These are phyloP conservation scores for Tribolium castaneum DNA, from an alignment of 1,140 invertebrate species.

Conservation along the genomic window DNA sequence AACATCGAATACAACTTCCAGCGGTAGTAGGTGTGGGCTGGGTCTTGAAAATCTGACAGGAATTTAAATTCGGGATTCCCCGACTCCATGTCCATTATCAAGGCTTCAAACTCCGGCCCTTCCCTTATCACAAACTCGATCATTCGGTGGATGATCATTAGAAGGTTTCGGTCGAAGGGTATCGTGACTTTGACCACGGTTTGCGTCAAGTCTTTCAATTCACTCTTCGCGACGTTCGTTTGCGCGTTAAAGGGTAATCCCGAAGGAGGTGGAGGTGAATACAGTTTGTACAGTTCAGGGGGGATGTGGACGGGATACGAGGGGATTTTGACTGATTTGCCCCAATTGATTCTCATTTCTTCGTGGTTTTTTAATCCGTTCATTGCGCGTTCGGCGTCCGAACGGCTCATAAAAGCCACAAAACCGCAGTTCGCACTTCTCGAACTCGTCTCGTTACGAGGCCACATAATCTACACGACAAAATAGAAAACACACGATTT, in stretches of 20 bases:
- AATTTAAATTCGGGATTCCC: constrained; percentile 96
- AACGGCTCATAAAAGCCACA: constrained; percentile 91
- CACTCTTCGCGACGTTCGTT: constrained; percentile 77
- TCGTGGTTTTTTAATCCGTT: constrained; percentile 84
- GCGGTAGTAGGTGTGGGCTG: constrained; percentile 97
- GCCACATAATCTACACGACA: constrained; percentile 82
- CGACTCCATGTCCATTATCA: constrained; percentile 98
- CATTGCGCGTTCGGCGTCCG: constrained; percentile 86
- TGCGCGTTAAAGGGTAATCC: constrained; percentile 98
- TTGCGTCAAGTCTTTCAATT: constrained; percentile 82
- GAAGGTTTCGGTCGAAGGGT: constrained; percentile 65
- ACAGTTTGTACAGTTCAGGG: constrained; percentile 84
- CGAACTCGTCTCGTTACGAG: constrained; percentile 65
- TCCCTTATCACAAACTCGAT: constrained; percentile 99
- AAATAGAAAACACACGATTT: no score
- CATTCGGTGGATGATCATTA: constrained; percentile 97
- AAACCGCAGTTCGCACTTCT: constrained; percentile 81
- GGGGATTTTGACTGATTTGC: constrained; percentile 93
- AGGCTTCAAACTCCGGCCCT: constrained; percentile 98
- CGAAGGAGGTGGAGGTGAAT: constrained; percentile 81
- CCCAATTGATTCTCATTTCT: constrained; percentile 99
- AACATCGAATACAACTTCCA: constrained; percentile 98
- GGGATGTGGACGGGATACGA: constrained; percentile 97
- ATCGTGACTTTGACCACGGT: constrained; percentile 97
- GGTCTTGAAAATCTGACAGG: constrained; percentile 97